Percentiles rank a stretch among this genome's conserved stretches.
Evolutionary conservation across 2,888 invertebrate species (phyloP).

Genomic region (Rhyacophila evoluta): DNA sequence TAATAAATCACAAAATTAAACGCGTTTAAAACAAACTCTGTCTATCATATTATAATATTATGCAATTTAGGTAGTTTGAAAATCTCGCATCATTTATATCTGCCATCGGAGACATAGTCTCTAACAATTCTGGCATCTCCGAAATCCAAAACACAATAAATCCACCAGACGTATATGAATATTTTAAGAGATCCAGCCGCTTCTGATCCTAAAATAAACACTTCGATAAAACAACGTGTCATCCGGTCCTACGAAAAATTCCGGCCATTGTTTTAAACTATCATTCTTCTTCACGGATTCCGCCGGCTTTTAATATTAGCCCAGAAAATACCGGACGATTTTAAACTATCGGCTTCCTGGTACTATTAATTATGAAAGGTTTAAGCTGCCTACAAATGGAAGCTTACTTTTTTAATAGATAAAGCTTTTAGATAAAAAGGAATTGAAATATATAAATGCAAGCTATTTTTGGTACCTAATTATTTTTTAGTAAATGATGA

Average conservation of each 20-base stretch:
- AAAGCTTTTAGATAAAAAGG: too few species aligned
- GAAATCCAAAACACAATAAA: neutral
- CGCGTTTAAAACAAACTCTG: neutral
- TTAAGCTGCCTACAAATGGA: too few species aligned
- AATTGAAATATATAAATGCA: too few species aligned
- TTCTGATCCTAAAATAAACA: conserved; percentile 7
- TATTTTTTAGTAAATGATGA: too few species aligned
- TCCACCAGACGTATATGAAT: conserved; percentile 2
- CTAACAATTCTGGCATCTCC: neutral
- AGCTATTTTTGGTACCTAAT: too few species aligned
- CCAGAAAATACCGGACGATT: neutral
- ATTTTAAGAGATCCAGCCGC: conserved; percentile 17
- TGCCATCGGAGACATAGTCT: neutral
- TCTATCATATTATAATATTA: neutral
- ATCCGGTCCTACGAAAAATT: conserved; percentile 35
- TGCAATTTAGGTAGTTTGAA: neutral
- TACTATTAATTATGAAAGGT: neutral
- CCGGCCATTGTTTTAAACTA: conserved; percentile 49
- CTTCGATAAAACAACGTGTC: conserved; percentile 9
- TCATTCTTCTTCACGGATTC: conserved; percentile 50
- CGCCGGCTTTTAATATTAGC: conserved; percentile 19
- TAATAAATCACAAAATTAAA: too few species aligned
- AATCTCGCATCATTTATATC: conserved; percentile 7
- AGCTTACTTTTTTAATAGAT: too few species aligned
- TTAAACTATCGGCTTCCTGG: neutral